Percentiles rank a stretch among this genome's conserved stretches.
Evolutionary conservation across 2,113 vertebrate species (phyloP).

Genomic region (Microcebus lehilahytsara): DNA sequence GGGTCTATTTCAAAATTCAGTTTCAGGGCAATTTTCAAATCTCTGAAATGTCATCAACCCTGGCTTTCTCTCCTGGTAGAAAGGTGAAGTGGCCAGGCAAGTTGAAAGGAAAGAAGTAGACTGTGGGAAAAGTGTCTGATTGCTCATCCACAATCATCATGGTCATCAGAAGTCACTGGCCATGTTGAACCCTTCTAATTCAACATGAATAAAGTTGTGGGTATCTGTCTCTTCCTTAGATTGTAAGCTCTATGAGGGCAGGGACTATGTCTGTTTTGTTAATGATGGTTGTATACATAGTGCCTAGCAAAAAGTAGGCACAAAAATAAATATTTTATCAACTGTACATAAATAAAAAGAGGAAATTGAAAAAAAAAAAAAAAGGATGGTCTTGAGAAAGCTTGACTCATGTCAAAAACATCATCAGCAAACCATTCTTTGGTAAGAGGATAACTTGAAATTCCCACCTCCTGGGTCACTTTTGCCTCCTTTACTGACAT

Average conservation of each 20-base stretch:
- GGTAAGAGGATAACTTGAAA: not conserved
- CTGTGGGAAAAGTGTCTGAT: not conserved
- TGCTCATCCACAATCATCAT: not conserved
- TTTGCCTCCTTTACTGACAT: not conserved
- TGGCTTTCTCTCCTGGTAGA: not conserved
- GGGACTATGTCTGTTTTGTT: too few species aligned
- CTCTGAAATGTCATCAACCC: not conserved
- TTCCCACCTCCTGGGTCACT: not conserved
- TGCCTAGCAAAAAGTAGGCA: too few species aligned
- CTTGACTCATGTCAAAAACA: not conserved
- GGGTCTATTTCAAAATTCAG: not conserved
- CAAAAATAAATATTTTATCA: too few species aligned
- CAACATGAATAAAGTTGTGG: not conserved
- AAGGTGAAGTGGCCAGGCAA: not conserved
- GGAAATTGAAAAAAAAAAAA: too few species aligned
- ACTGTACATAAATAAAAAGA: too few species aligned
- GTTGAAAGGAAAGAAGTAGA: not conserved
- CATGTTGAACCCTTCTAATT: not conserved
- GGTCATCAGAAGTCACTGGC: not conserved
- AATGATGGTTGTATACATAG: too few species aligned
- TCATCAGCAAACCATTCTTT: not conserved
- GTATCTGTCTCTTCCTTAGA: too few species aligned
- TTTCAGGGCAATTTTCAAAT: not conserved
- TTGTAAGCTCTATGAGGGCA: too few species aligned
- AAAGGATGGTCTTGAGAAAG: not conserved